Conservation (phyloP, 2,888 invertebrate genomes). For the Drosophila lacicola region DNA sequence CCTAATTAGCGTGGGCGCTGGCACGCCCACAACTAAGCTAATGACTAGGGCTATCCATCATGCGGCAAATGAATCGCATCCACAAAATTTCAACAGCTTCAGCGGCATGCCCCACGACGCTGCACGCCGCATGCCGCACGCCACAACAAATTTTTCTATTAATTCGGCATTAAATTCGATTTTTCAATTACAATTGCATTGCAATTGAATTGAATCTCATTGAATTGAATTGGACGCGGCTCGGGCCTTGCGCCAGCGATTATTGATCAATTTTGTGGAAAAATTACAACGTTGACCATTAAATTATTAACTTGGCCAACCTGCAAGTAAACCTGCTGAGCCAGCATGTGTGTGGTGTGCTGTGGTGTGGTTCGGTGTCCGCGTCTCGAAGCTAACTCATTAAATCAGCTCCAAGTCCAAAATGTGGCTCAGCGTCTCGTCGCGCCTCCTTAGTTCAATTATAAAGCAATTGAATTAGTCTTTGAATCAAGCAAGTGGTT, state of each 20-base stretch:
- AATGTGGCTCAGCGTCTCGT: constrained; percentile 38
- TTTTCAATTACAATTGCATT: constrained; percentile 71
- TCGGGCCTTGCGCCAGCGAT: constrained; percentile 34
- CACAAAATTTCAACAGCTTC: constrained; percentile 42
- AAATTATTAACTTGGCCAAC: constrained; percentile 76
- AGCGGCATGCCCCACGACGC: not conserved
- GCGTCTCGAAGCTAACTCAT: constrained; percentile 55
- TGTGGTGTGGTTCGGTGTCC: constrained; percentile 6
- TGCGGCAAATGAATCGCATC: constrained; percentile 31
- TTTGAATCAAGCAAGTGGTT: constrained; percentile 50
- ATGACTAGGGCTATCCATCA: constrained; percentile 41
- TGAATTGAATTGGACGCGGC: constrained; percentile 56
- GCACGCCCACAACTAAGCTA: constrained; percentile 42
- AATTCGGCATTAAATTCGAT: constrained; percentile 72
- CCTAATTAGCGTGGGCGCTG: constrained; percentile 64
- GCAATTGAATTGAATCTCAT: constrained; percentile 60
- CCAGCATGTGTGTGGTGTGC: constrained; percentile 30
- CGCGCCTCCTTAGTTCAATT: constrained; percentile 74
- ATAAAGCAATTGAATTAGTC: constrained; percentile 77
- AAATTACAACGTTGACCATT: constrained; percentile 75
- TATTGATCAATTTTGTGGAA: constrained; percentile 66
- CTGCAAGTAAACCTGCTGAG: constrained; percentile 64
- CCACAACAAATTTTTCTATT: constrained; percentile 70
- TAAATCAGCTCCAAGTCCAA: constrained; percentile 53
- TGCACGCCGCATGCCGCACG: constrained; percentile 31